These are phyloP conservation scores for Misgurnus mizolepis DNA, from an alignment of 2,113 vertebrate genomes.

Conservation along the genomic window DNA sequence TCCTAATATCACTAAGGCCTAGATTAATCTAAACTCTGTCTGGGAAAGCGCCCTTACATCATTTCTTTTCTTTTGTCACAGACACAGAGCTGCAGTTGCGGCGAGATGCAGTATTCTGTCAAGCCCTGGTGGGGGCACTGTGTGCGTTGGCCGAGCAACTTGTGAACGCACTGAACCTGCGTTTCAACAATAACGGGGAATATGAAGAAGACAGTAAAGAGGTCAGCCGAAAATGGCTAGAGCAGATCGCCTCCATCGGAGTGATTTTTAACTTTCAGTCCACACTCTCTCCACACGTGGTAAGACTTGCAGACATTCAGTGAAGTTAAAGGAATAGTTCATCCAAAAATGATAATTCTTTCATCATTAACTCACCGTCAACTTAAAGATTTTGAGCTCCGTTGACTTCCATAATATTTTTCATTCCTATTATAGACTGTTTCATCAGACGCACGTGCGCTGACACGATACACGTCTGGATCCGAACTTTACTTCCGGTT, in stretches of 20 bases:
- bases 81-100: constrained; percentile 92
- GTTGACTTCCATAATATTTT: too few species aligned
- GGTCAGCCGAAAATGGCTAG: constrained; percentile 96
- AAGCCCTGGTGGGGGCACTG: constrained; percentile 86
- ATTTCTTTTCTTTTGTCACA: constrained; percentile 57
- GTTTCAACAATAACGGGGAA: constrained; percentile 94
- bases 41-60: too few species aligned
- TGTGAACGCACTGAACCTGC: constrained; percentile 84
- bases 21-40: too few species aligned
- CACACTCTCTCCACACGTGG: constrained; percentile 80
- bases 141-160: constrained; percentile 92
- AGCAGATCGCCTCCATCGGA: constrained; percentile 90
- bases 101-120: constrained; percentile 92
- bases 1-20: too few species aligned
- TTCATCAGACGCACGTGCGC: too few species aligned
- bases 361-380: too few species aligned
- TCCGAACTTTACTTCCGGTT: too few species aligned
- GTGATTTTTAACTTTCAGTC: constrained; percentile 93
- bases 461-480: too few species aligned
- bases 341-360: too few species aligned
- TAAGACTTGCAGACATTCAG: constrained; percentile 67
- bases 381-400: too few species aligned
- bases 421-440: too few species aligned
- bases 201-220: constrained; percentile 95
- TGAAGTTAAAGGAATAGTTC: too few species aligned